These are phyloP conservation scores for Cyphotilapia sp. DNA, from an alignment of 2,113 vertebrate species.

Conservation along the genomic window DNA sequence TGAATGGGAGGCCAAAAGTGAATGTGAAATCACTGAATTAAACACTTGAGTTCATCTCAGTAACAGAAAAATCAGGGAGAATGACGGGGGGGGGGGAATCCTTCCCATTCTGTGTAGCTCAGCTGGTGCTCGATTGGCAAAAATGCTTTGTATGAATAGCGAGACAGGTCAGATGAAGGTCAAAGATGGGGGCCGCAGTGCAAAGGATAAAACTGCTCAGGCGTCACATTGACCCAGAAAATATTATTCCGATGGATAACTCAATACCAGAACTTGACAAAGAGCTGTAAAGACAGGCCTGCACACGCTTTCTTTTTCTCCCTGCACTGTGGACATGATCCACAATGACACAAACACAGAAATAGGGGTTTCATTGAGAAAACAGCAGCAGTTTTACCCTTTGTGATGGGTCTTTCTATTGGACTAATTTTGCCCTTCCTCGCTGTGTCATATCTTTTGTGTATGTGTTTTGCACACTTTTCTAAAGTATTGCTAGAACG, in stretches of 20 bases:
- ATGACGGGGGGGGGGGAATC: not conserved
- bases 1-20: not conserved
- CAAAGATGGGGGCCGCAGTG: not conserved
- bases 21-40: not conserved
- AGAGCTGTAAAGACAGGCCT: not conserved
- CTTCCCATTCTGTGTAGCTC: not conserved
- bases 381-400: not conserved
- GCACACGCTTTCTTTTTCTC: not conserved
- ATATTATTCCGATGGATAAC: conserved; percentile 1
- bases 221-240: not conserved
- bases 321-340: not conserved
- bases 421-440: not conserved
- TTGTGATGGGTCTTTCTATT: not conserved
- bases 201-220: not conserved
- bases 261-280: not conserved
- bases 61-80: not conserved
- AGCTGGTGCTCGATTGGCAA: not conserved
- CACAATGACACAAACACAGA: not conserved
- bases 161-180: not conserved
- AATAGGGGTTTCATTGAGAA: not conserved
- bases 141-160: not conserved
- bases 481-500: not conserved
- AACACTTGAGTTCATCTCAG: not conserved
- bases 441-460: not conserved
- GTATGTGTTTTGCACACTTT: not conserved